These are phyloP conservation scores for Trematocara unimaculatum DNA, from an alignment of 2,113 vertebrate genomes.

Conservation along the genomic window DNA sequence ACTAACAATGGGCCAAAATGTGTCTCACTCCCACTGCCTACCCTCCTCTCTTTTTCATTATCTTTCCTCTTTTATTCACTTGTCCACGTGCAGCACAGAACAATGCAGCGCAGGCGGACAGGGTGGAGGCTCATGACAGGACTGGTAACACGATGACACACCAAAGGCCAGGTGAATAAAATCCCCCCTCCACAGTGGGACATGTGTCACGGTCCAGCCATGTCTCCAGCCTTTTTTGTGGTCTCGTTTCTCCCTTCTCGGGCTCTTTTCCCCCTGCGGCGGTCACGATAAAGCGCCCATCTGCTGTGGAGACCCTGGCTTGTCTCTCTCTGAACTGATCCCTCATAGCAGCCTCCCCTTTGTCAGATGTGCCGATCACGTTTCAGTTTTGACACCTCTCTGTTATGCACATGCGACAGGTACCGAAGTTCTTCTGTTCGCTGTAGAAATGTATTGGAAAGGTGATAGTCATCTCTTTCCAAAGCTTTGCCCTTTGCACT, in stretches of 20 bases:
- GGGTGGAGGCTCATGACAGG: conserved; percentile 58
- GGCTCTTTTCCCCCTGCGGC: conserved; percentile 47
- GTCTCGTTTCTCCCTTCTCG: conserved; percentile 44
- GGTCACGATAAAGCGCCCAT: conserved; percentile 63
- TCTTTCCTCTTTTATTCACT: conserved; percentile 52
- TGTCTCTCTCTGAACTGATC: conserved; percentile 63
- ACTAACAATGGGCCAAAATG: conserved; percentile 50
- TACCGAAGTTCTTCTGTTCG: conserved; percentile 58
- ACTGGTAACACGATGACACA: conserved; percentile 72
- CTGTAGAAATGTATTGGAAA: conserved; percentile 57
- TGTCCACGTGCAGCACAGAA: conserved; percentile 43
- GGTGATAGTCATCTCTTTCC: conserved; percentile 30
- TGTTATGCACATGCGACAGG: conserved; percentile 51
- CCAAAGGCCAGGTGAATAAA: conserved; percentile 67
- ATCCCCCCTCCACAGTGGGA: conserved; percentile 52
- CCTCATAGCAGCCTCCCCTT: conserved; percentile 56
- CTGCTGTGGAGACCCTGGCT: conserved; percentile 51
- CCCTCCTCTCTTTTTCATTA: conserved; percentile 36
- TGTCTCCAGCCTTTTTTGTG: conserved; percentile 66
- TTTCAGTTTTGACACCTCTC: conserved; percentile 74
- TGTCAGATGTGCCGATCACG: conserved; percentile 61
- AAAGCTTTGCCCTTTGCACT: conserved; percentile 32
- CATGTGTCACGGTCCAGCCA: conserved; percentile 70
- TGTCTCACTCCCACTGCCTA: conserved; percentile 45
- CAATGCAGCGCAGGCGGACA: conserved; percentile 55